These are phyloP conservation scores for Antheraea pernyi DNA, from an alignment of 1,140 invertebrate species.

Conservation along the genomic window DNA sequence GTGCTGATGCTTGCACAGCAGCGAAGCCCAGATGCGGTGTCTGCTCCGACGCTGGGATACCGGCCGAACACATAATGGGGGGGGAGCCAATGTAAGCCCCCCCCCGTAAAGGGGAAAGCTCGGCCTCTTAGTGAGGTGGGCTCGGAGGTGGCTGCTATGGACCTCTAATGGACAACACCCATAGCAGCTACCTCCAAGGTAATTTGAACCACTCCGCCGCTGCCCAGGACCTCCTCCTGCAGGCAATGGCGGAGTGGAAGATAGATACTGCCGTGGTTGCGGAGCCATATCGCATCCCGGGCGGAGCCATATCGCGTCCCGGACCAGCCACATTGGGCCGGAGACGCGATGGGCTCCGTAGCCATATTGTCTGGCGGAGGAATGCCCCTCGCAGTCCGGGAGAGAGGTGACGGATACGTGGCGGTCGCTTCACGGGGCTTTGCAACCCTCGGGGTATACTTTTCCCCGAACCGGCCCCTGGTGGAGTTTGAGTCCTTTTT, in stretches of 20 bases:
- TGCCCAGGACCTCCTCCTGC: constrained; percentile 30
- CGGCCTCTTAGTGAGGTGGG: no score
- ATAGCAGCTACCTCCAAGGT: no score
- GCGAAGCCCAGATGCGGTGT: background rate
- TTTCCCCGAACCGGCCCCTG: no score
- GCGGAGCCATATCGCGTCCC: no score
- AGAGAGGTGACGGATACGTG: no score
- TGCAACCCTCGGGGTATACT: constrained; percentile 6
- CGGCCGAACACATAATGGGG: background rate
- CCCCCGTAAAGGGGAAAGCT: no score
- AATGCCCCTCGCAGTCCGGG: no score
- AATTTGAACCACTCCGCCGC: background rate
- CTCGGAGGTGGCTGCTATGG: no score
- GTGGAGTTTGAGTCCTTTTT: no score
- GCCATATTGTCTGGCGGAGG: background rate
- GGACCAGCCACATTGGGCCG: background rate
- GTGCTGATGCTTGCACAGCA: background rate
- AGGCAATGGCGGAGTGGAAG: constrained; percentile 25
- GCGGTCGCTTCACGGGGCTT: constrained; percentile 4
- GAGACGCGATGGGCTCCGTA: constrained; percentile 16
- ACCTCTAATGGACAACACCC: no score
- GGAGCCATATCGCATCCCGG: constrained; percentile 27
- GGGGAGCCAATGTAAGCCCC: no score
- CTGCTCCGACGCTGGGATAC: background rate
- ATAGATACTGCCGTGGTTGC: constrained; percentile 26